Base-by-base conservation (phyloP, 2,113 vertebrate species). In the Oncorhynchus tshawytscha region DNA sequence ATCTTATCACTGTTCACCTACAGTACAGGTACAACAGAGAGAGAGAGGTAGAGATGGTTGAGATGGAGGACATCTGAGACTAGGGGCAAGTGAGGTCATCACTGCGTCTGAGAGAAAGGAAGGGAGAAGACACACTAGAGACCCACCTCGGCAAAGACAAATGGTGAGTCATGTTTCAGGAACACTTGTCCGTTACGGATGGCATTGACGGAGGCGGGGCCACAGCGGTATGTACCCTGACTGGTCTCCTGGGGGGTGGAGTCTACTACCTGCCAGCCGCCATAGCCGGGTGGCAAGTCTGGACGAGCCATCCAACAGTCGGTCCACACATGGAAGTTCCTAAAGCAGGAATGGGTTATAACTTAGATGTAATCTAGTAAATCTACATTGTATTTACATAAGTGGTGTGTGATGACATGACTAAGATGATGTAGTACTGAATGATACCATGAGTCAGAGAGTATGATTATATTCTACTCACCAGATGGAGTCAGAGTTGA, bases 311-410 rank as follows among this genome's bases (percentile, higher is more conserved):
- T 97, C 96, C 96, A 98, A 87, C 94, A 96, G 86, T 98, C 96
- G 1, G 95, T 98, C 97, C 97, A 98, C 70, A 97, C 95, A 0
- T 98, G 97, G 88, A 97, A 98, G 86, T 98, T 98, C 97, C 97
- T 98, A 62, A 54, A 84, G 49, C 39, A 5, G 51, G 51, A 18
- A 54, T 54, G 49, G 15, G 15, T 51, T 15, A 51, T 15, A 51
- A 51, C 15, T 15, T 16, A 15, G 15, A 51, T 51, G 49, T 54
- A 5, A 18, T 18, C 12, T 5, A 54, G 16, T 54, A 18, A 54
- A 54, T 54, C 15, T 5, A 54, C 16, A 18, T 54, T 54, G 51
- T 18, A 54, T 54, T 54, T 16, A 62, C 18, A 62, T 62, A 16
- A 22, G 39, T 45, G 9, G 59, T 62, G 20, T 22, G n/a, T 62